Percentiles rank a stretch among this genome's conserved stretches.
These are phyloP conservation scores for Diarsia dahlii DNA, from an alignment of 2,888 invertebrate genomes.

Conservation along the genomic window DNA sequence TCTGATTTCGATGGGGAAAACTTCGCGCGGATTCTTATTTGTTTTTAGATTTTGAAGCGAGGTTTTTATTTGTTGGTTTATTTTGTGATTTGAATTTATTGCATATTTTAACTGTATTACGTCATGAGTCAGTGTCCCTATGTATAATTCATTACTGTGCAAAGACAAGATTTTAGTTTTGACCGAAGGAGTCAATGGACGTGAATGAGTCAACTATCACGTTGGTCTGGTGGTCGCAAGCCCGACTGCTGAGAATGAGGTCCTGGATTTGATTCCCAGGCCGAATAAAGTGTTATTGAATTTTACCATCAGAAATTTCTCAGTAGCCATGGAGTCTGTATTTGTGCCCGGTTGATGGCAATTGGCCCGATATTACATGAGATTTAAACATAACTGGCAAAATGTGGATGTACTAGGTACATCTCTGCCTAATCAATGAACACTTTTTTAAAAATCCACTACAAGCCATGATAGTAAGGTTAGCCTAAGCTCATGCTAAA, in stretches of 20 bases:
- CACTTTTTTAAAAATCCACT: background rate
- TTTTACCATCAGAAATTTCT: too few species aligned
- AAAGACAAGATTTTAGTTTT: background rate
- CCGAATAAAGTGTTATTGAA: too few species aligned
- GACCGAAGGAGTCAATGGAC: background rate
- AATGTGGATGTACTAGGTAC: too few species aligned
- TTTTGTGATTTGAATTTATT: background rate
- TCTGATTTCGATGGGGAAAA: conserved; percentile 39
- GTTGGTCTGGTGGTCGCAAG: too few species aligned
- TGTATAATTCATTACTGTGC: background rate
- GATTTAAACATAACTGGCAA: too few species aligned
- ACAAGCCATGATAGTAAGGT: background rate
- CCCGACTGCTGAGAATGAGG: too few species aligned
- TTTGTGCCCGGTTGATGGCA: too few species aligned
- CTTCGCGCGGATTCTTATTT: conserved; percentile 13
- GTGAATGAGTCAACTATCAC: too few species aligned
- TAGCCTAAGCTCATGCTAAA: too few species aligned
- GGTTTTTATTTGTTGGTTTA: background rate
- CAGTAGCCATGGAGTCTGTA: too few species aligned
- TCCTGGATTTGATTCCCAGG: too few species aligned
- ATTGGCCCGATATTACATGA: too few species aligned
- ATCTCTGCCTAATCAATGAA: background rate
- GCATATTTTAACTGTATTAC: background rate
- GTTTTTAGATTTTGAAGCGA: conserved; percentile 11
- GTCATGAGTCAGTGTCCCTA: background rate